These are phyloP conservation scores for Amblyjoppa fuscipennis DNA, from an alignment of 2,888 invertebrate species.

Conservation along the genomic window DNA sequence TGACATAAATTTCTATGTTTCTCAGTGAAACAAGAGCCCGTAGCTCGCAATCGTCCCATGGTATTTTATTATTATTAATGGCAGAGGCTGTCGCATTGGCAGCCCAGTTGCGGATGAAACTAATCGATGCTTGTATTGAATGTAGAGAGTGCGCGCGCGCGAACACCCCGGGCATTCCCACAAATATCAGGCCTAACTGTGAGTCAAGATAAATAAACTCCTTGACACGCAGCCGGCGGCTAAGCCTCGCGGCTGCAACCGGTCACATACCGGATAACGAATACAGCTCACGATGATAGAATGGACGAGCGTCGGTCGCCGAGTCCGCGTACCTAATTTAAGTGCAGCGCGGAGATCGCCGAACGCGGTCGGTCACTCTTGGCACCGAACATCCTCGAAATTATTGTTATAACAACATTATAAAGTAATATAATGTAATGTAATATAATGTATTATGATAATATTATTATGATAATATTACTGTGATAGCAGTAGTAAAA, in stretches of 20 bases:
- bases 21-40: background rate
- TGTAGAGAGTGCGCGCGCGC: background rate
- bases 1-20: slow-evolving; percentile 22
- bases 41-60: background rate
- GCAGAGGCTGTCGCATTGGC: background rate
- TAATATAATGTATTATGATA: too few relatives aligned
- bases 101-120: background rate
- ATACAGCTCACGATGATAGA: slow-evolving; percentile 7
- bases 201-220: slow-evolving; percentile 60
- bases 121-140: background rate
- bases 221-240: slow-evolving; percentile 63
- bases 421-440: too few relatives aligned
- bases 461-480: background rate
- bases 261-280: background rate
- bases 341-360: background rate
- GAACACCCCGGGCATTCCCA: slow-evolving; percentile 36
- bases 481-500: background rate
- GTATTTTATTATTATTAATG: slow-evolving; percentile 12
- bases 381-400: slow-evolving; percentile 13
- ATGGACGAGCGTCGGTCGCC: background rate
- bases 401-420: background rate
- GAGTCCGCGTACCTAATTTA: background rate
- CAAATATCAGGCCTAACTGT: slow-evolving; percentile 50
- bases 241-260: slow-evolving; percentile 32
- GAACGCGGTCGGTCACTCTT: slow-evolving; percentile 3